phyloP scores from a whole-genome alignment of 2,888 invertebrate genomes.

The Apantesis nais region DNA sequence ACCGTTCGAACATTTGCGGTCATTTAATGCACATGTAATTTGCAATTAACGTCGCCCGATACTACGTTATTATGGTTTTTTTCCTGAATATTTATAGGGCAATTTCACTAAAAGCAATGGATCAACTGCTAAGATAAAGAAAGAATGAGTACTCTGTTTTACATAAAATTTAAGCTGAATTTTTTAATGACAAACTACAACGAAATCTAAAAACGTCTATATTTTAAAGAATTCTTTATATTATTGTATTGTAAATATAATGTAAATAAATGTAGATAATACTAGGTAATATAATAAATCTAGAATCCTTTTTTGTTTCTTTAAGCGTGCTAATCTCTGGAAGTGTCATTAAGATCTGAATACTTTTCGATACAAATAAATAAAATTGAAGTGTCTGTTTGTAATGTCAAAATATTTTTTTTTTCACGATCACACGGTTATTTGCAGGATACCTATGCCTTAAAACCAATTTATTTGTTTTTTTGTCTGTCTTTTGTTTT shows the following conservation, averaged over 20 bases:
- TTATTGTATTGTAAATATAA: neutral
- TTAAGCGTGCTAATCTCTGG: neutral
- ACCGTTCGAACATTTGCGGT: slow-evolving; percentile 49
- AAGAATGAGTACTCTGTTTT: slow-evolving; percentile 53
- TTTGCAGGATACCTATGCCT: too few relatives aligned
- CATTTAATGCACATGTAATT: slow-evolving; percentile 68
- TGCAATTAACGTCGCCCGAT: slow-evolving; percentile 75
- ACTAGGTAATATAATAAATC: neutral
- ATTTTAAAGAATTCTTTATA: neutral
- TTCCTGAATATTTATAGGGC: slow-evolving; percentile 81
- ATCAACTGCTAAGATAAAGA: slow-evolving; percentile 63
- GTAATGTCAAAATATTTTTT: too few relatives aligned
- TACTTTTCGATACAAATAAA: too few relatives aligned
- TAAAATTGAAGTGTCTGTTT: too few relatives aligned
- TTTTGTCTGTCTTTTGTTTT: too few relatives aligned
- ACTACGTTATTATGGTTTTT: slow-evolving; percentile 76
- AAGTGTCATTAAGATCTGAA: neutral
- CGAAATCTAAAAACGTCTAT: neutral
- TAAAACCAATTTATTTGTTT: too few relatives aligned
- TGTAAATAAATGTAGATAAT: too few relatives aligned
- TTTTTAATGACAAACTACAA: neutral
- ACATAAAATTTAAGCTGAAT: slow-evolving; percentile 39
- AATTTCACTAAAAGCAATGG: slow-evolving; percentile 83
- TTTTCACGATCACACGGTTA: too few relatives aligned
- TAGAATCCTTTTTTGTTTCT: neutral